Evolutionary conservation across 2,797 vertebrate species (phyloP).

Genomic region (Propithecus deckenii): DNA sequence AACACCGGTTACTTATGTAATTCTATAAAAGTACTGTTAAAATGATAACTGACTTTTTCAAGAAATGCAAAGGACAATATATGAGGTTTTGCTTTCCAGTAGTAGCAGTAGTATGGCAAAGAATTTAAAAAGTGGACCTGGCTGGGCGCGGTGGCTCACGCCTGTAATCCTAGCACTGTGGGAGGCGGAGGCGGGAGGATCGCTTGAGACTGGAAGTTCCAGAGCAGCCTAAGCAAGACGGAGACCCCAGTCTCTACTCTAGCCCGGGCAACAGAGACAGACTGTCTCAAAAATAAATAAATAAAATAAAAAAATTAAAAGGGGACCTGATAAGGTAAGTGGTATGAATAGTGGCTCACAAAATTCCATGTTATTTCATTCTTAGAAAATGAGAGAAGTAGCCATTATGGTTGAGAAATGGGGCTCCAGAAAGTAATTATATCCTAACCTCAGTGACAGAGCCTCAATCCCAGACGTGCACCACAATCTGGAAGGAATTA

Average conservation of each 20-base stretch:
- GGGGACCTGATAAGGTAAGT: background rate
- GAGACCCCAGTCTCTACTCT: too few species aligned
- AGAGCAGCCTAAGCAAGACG: too few species aligned
- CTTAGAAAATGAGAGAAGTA: background rate
- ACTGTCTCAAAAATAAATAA: too few species aligned
- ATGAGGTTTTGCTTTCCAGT: background rate
- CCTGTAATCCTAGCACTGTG: too few species aligned
- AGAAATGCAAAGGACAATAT: background rate
- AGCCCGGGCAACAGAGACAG: too few species aligned
- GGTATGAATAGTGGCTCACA: background rate
- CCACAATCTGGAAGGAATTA: background rate
- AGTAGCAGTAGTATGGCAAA: background rate
- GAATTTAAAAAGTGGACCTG: background rate
- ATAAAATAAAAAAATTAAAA: too few species aligned
- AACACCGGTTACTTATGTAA: background rate
- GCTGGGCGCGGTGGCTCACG: fast-evolving
- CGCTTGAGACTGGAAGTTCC: too few species aligned
- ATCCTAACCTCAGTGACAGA: background rate
- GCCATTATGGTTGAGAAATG: background rate
- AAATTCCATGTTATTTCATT: background rate
- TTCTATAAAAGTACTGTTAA: background rate
- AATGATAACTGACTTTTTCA: background rate
- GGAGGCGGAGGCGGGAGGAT: too few species aligned
- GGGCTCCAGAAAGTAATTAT: background rate
- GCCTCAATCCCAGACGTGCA: background rate